These are phyloP conservation scores for Temnothorax ravouxi DNA, from an alignment of 2,888 invertebrate genomes.

Conservation along the genomic window DNA sequence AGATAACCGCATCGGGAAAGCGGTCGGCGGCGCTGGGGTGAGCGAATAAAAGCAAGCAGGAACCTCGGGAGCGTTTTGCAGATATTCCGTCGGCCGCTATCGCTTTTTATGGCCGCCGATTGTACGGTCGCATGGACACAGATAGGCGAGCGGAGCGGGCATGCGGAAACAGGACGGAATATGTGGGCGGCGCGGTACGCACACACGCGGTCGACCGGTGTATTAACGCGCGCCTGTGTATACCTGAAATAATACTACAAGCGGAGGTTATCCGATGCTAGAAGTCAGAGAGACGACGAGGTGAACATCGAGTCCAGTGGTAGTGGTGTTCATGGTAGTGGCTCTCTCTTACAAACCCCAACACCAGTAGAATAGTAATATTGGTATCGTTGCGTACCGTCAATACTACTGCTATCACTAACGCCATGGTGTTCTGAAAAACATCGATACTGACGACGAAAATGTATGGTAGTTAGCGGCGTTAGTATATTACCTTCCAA, in stretches of 20 bases:
- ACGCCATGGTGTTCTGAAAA: neutral
- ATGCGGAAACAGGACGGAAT: conserved; percentile 55
- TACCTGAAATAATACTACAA: conserved; percentile 78
- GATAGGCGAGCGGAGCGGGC: conserved; percentile 63
- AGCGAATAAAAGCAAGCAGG: conserved; percentile 70
- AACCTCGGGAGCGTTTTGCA: conserved; percentile 65
- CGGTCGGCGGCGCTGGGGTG: conserved; percentile 43
- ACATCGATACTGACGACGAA: neutral
- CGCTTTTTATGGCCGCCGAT: conserved; percentile 76
- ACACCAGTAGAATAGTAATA: conserved; percentile 30
- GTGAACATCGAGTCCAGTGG: neutral
- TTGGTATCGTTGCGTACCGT: conserved; percentile 45
- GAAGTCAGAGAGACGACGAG: conserved; percentile 40
- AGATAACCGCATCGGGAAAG: conserved; percentile 63
- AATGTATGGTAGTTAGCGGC: conserved; percentile 39
- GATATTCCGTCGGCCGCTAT: conserved; percentile 73
- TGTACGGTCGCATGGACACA: conserved; percentile 69
- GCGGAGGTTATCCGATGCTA: conserved; percentile 73
- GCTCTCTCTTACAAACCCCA: neutral
- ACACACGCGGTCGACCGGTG: conserved; percentile 29
- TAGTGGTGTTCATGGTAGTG: conserved; percentile 58
- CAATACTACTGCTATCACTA: conserved; percentile 54
- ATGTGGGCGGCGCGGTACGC: conserved; percentile 39
- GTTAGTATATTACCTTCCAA: conserved; percentile 45
- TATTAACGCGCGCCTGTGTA: conserved; percentile 60